A percentile compares a stretch with the other conserved stretches of the same genome.
Conservation (phyloP, 2,888 invertebrate genomes). For the Drosophila bunnanda region DNA sequence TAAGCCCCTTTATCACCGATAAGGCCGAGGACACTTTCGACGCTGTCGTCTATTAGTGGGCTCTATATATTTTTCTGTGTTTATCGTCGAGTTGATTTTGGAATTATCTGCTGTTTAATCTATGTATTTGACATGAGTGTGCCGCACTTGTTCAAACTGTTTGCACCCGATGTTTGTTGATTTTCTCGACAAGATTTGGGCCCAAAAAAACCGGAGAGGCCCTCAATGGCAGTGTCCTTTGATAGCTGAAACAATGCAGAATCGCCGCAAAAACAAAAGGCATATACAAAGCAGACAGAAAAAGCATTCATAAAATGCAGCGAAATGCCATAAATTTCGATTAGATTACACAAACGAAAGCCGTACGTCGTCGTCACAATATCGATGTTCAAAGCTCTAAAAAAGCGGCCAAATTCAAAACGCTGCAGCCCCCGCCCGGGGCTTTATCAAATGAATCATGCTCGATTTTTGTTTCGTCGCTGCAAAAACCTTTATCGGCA, state of each 20-base stretch:
- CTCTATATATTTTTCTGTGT: conserved; percentile 52
- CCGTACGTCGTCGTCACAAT: conserved; percentile 35
- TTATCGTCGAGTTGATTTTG: conserved; percentile 74
- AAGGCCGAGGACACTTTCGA: conserved; percentile 43
- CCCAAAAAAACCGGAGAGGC: neutral
- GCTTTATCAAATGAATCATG: conserved; percentile 49
- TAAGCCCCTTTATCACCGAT: conserved; percentile 49
- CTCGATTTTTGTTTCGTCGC: conserved; percentile 38
- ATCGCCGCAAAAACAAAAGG: neutral
- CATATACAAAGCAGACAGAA: neutral
- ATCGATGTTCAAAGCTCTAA: conserved; percentile 56
- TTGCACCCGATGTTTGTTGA: conserved; percentile 51
- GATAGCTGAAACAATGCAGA: conserved; percentile 23
- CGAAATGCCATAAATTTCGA: conserved; percentile 75
- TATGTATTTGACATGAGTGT: conserved; percentile 74
- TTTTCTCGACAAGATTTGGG: conserved; percentile 50
- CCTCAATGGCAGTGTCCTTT: conserved; percentile 25
- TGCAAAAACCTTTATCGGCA: conserved; percentile 51
- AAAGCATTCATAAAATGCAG: conserved; percentile 60
- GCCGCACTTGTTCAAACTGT: conserved; percentile 68
- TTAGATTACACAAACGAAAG: conserved; percentile 79
- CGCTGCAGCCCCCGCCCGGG: conserved; percentile 4
- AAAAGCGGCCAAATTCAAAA: conserved; percentile 48
- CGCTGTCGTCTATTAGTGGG: conserved; percentile 68
- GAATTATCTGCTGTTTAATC: conserved; percentile 77